Base-by-base conservation (phyloP, 2,113 vertebrate species). In the Ptilonorhynchus violaceus region DNA sequence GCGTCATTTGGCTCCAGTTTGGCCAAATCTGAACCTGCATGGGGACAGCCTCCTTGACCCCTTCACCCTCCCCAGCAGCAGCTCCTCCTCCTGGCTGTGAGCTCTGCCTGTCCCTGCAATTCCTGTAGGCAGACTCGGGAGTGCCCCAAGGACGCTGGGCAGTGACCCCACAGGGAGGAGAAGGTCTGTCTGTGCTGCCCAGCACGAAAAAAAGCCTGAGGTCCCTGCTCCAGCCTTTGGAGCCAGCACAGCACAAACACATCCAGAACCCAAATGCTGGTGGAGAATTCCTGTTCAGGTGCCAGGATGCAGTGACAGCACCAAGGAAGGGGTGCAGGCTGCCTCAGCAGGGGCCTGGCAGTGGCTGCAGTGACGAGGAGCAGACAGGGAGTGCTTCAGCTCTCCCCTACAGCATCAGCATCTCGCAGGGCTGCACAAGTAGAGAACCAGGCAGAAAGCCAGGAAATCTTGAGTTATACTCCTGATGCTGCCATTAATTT, bases 401-500 rank as follows among this genome's bases (percentile, higher is more conserved):
- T 94, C 83, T 58, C 55, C 52, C 62, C 67, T 70, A 69, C 60
- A 89, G 80, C 85, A 91, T 31, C 79, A 72, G 64, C 64, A 56
- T 80, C 93, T 91, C 23, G 0, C 55, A 49, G 79, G 76, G 82
- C 80, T 90, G 78, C 75, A 74, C 27, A 49, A 56, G 74, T 17
- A 53, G 6, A 52, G 60, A 91, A 22, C 83, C 1, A 21, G 92
- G 92, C 86, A 84, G 80, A 59, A 67, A 85, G 95, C 93, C 96
- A 97, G 86, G 69, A 96, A 91, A 91, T 58, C 88, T 86, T 92
- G 93, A 95, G 83, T 93, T 96, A 94, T 96, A 75, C 31, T 94
- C 92, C 91, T 96, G 93, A 95, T 91, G 84, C 92, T 93, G 85
- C 88, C 93, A 94, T 92, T 95, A 96, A 96, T 95, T 96, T 97